These are phyloP conservation scores for Cryptomyrus ogoouensis DNA, from an alignment of 2,113 vertebrate species.

Conservation along the genomic window DNA sequence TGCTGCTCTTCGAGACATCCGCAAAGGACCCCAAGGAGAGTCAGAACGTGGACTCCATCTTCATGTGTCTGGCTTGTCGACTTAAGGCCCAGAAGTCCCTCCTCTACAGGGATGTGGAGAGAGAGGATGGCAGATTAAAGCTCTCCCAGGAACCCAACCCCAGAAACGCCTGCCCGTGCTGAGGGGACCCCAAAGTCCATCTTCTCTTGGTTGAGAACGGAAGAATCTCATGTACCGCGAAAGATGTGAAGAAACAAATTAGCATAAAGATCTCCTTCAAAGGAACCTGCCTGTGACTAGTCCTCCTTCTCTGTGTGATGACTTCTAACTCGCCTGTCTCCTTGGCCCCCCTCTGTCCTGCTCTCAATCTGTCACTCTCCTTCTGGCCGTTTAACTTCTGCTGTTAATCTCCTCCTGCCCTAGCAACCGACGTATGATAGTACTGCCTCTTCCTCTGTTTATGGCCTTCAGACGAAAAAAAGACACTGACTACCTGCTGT, in stretches of 20 bases:
- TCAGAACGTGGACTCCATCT: constrained; percentile 93
- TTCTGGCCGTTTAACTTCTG: constrained; percentile 1
- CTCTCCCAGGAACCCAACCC: constrained; percentile 60
- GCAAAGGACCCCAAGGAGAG: constrained; percentile 93
- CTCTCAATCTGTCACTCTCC: not conserved
- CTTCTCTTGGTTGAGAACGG: constrained; percentile 7
- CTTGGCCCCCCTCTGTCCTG: not conserved
- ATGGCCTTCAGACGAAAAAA: constrained; percentile 15
- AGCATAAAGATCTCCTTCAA: constrained; percentile 25
- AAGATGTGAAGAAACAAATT: constrained; percentile 9
- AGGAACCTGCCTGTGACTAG: constrained; percentile 38
- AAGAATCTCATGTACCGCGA: constrained; percentile 3
- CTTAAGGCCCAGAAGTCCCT: constrained; percentile 92
- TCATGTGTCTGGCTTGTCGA: constrained; percentile 92
- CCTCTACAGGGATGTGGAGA: constrained; percentile 78
- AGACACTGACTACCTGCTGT: not conserved
- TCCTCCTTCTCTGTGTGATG: constrained; percentile 19
- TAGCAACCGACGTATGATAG: not conserved
- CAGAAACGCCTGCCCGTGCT: constrained; percentile 81
- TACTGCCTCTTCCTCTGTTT: constrained; percentile 15
- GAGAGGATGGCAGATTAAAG: constrained; percentile 74
- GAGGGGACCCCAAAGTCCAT: constrained; percentile 42
- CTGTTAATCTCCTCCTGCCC: not conserved
- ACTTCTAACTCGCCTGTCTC: constrained; percentile 11
- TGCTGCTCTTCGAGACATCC: constrained; percentile 95